Evolutionary conservation across 2,797 vertebrate species (phyloP).

Genomic region (Xenops minutus): DNA sequence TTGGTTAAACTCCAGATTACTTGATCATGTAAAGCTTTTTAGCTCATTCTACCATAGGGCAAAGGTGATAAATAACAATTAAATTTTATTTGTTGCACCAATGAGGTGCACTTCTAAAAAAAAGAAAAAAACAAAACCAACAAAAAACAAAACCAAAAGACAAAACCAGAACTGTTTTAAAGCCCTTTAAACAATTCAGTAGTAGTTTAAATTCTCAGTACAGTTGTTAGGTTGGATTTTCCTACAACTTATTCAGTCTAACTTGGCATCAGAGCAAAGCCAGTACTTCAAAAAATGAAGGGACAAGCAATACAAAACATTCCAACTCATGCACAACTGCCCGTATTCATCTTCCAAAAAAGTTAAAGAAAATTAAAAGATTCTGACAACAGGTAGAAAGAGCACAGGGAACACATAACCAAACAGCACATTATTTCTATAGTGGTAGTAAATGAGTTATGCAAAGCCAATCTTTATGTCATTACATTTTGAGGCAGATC

Average conservation of each 20-base stretch:
- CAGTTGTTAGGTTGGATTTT: background rate
- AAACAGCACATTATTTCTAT: rapidly evolving
- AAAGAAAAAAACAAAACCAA: no score
- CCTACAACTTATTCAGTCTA: background rate
- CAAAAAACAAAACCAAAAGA: background rate
- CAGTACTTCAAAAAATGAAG: background rate
- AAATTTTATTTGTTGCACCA: conserved; percentile 35
- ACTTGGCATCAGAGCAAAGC: background rate
- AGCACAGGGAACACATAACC: background rate
- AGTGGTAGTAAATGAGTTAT: background rate
- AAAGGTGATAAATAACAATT: conserved; percentile 45
- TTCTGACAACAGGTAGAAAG: background rate
- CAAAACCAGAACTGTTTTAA: background rate
- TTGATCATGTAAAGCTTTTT: conserved; percentile 57
- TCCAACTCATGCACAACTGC: background rate
- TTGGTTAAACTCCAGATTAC: conserved; percentile 60
- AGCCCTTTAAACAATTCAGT: background rate
- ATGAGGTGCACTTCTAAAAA: conserved; percentile 1
- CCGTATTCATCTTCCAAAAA: background rate
- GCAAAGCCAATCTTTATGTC: background rate
- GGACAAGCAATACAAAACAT: background rate
- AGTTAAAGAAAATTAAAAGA: background rate
- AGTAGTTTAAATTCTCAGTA: background rate
- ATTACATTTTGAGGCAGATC: background rate
- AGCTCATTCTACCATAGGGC: conserved; percentile 24